phyloP scores from a whole-genome alignment of 2,888 invertebrate species.

The Xestia c-nigrum region DNA sequence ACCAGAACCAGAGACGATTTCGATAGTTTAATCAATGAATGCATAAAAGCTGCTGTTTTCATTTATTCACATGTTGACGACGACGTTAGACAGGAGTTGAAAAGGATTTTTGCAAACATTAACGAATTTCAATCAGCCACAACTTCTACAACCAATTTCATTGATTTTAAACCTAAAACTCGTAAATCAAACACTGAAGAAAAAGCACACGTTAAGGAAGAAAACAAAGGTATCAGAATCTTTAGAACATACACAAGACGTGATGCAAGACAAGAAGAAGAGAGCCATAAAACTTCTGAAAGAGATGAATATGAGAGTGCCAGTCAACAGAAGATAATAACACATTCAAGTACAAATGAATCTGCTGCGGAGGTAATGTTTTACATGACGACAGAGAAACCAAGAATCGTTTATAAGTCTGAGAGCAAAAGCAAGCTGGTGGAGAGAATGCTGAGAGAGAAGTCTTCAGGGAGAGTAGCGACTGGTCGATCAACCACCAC shows the following conservation, averaged over 20 bases:
- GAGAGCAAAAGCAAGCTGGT: background rate
- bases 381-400: background rate
- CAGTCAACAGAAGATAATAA: background rate
- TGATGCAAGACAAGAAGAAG: background rate
- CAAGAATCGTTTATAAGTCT: background rate
- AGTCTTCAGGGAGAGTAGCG: background rate
- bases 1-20: background rate
- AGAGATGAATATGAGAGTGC: background rate
- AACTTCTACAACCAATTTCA: background rate
- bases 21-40: background rate
- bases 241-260: background rate
- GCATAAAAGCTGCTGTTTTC: background rate
- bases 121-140: background rate
- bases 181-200: background rate
- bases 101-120: background rate
- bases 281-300: background rate
- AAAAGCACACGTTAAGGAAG: too few relatives aligned
- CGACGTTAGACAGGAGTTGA: background rate
- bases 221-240: background rate
- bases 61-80: background rate
- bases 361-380: background rate
- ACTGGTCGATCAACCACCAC: background rate
- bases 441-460: background rate
- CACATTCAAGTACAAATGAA: background rate
- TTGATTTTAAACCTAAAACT: background rate